Conservation (phyloP, 2,888 invertebrate genomes). For the Ennomos fuscantarius region DNA sequence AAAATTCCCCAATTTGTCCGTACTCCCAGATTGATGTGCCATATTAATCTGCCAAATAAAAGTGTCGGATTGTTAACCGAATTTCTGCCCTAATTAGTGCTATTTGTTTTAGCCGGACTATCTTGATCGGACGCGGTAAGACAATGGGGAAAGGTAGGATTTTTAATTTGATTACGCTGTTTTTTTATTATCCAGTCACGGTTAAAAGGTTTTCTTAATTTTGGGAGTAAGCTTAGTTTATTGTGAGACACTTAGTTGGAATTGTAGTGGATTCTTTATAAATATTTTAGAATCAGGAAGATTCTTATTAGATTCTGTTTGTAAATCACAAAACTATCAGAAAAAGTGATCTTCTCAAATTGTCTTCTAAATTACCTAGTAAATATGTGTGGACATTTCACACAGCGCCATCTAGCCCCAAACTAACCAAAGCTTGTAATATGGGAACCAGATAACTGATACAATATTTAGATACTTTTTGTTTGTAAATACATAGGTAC, state of each 20-base stretch:
- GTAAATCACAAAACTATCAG: no score
- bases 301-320: neutral
- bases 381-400: no score
- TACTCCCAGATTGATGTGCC: slow-evolving; percentile 60
- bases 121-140: slow-evolving; percentile 64
- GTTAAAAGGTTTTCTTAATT: slow-evolving; percentile 29
- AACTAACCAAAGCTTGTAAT: no score
- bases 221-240: slow-evolving; percentile 14
- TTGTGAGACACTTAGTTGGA: slow-evolving; percentile 8
- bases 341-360: no score
- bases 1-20: slow-evolving; percentile 80
- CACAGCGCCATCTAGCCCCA: no score
- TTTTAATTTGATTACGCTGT: slow-evolving; percentile 69
- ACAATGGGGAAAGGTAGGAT: slow-evolving; percentile 75
- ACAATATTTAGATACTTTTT: no score
- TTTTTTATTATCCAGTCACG: slow-evolving; percentile 55
- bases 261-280: slow-evolving; percentile 16
- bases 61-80: slow-evolving; percentile 74
- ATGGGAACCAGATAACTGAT: no score
- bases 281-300: neutral
- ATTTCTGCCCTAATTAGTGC: slow-evolving; percentile 77
- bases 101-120: slow-evolving; percentile 78
- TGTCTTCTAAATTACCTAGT: no score
- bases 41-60: slow-evolving; percentile 77
- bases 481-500: no score